These are phyloP conservation scores for Synaphobranchus kaupii DNA, from an alignment of 2,797 vertebrate species.

Conservation along the genomic window DNA sequence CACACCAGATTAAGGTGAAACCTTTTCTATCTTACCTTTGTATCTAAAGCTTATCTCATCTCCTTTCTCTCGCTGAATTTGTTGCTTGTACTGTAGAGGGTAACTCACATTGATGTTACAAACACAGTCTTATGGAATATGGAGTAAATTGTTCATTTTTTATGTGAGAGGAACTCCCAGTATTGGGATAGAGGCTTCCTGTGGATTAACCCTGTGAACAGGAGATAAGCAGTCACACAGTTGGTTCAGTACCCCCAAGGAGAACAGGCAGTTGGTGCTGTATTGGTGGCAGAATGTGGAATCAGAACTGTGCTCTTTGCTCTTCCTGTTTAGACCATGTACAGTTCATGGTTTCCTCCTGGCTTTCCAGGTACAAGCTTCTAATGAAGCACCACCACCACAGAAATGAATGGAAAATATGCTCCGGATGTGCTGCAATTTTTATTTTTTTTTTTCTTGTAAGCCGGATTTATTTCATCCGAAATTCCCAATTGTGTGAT, in stretches of 20 bases:
- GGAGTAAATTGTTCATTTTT: slow-evolving; percentile 51
- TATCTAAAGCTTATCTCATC: slow-evolving; percentile 56
- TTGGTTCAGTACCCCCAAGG: neutral
- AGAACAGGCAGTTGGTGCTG: too few species aligned
- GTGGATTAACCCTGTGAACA: neutral
- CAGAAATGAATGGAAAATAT: too few species aligned
- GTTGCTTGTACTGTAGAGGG: slow-evolving; percentile 53
- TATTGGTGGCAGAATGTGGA: too few species aligned
- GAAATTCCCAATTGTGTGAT: neutral
- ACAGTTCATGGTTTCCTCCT: too few species aligned
- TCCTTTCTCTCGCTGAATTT: slow-evolving; percentile 49
- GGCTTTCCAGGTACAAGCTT: too few species aligned
- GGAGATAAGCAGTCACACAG: neutral
- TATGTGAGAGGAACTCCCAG: neutral
- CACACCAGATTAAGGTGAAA: slow-evolving; percentile 62
- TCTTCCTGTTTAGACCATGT: too few species aligned
- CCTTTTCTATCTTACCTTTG: slow-evolving; percentile 49
- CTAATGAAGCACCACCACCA: too few species aligned
- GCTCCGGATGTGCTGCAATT: too few species aligned
- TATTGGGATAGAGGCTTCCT: neutral
- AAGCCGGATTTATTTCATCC: neutral
- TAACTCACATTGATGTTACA: slow-evolving; percentile 39
- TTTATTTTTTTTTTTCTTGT: neutral
- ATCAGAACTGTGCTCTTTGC: too few species aligned
- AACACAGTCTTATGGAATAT: slow-evolving; percentile 48